A percentile compares a stretch with the other conserved stretches of the same genome.
These are phyloP conservation scores for Buceros bicornis DNA, from an alignment of 2,797 vertebrate genomes.

Conservation along the genomic window DNA sequence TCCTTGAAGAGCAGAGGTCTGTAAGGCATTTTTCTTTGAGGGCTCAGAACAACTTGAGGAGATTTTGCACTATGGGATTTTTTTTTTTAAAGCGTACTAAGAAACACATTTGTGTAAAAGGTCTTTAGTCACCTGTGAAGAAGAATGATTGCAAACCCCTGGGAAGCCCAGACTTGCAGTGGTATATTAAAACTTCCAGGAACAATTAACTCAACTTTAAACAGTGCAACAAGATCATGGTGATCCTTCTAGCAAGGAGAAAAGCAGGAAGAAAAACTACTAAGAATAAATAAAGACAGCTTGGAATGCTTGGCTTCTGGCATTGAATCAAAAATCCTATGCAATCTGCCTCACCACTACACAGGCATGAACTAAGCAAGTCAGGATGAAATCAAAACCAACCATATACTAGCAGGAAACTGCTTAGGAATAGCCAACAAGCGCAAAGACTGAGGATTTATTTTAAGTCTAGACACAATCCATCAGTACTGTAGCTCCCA, in stretches of 20 bases:
- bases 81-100: neutral
- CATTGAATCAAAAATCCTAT: constrained; percentile 45
- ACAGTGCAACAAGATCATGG: neutral
- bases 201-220: neutral
- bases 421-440: neutral
- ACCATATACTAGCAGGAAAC: neutral
- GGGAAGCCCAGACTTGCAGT: neutral
- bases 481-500: neutral
- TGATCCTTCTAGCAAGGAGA: neutral
- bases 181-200: neutral
- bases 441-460: neutral
- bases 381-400: neutral
- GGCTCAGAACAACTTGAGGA: neutral
- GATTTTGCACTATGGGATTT: neutral
- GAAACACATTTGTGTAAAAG: neutral
- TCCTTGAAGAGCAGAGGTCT: neutral
- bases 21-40: neutral
- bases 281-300: constrained; percentile 30
- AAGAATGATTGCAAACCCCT: neutral
- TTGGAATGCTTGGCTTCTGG: constrained; percentile 58
- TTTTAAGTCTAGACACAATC: neutral
- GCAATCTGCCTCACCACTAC: neutral
- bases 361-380: constrained; percentile 25
- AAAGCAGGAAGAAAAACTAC: constrained; percentile 7
- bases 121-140: neutral